phyloP scores from a whole-genome alignment of 1,140 invertebrate species.

The roundworm (Caenorhabditis elegans) region DNA sequence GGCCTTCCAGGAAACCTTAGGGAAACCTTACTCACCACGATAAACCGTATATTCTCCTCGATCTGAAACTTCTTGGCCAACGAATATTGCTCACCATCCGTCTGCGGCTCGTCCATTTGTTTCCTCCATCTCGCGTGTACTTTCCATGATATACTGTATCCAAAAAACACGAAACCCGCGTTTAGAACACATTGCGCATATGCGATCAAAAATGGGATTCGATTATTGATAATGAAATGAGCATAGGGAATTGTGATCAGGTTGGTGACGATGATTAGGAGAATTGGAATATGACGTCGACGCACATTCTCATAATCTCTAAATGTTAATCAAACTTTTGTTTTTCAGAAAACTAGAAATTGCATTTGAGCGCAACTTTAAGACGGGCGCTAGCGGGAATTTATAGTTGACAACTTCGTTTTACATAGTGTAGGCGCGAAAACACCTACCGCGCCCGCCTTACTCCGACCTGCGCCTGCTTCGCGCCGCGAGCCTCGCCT shows the following conservation, averaged over 20 bases:
- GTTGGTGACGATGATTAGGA: not conserved
- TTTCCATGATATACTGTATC: not conserved
- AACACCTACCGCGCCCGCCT: no score
- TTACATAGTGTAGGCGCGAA: no score
- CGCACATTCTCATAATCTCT: not conserved
- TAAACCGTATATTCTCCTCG: not conserved
- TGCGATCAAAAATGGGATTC: not conserved
- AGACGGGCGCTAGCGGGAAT: no score
- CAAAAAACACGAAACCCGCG: not conserved
- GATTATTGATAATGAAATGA: not conserved
- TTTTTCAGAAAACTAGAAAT: no score
- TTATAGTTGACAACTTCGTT: no score
- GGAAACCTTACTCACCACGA: not conserved
- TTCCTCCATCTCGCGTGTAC: not conserved
- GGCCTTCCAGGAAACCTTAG: not conserved
- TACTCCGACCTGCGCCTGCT: no score
- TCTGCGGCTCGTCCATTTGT: not conserved
- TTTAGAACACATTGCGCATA: not conserved
- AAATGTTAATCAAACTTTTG: no score
- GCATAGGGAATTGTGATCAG: conserved; percentile 13
- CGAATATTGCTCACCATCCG: not conserved
- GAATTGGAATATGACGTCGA: not conserved
- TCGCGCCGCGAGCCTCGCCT: no score
- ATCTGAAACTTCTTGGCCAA: not conserved
- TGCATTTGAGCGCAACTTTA: no score